Evolutionary conservation across 2,888 invertebrate species (phyloP), one percentile per base, ranked within the genome.

Genomic region (Leucoptera coffeella): DNA sequence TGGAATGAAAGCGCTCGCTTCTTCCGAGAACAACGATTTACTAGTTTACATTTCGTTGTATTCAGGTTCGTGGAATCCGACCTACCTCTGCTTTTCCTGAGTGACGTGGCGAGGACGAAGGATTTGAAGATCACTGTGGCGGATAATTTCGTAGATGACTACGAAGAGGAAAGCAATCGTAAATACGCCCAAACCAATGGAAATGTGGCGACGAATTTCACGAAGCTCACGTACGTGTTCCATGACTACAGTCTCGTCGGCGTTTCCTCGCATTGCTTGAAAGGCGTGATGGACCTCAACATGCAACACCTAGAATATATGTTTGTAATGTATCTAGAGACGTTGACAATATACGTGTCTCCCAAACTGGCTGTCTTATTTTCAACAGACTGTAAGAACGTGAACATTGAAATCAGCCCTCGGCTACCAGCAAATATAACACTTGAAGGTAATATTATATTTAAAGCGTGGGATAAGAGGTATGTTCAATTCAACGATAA

Each of bases 391-490:
- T 46, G 47, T 23, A 37, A 37, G 19, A 40, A 45, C 30, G 33
- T 49, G 7, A 30, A 35, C 23, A 33, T 50, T 2, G 35, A 41
- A 30, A 32, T 47, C 1, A 32, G 31, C 20, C 25, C 32, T 8
- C 28, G 15, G 15, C 31, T 50, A 12, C 47, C 50, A 3, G 24
- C 32, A 14, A 39, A 40, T 25, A 45, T 50, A 12, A 40, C 43
- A 38, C 22, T 50, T 4, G 43, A 45, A 23, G 44, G 49, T 1
- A 47, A 50, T 27, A 46, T 49, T 4, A 29, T 49, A 12, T 50
- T 50, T 27, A 46, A 41, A 30, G 47, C 49, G 22, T 50, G 50
- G 50, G 43, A 42, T 23, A 50, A 43, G 25, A 17, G 28, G 1
- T 35, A 31, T 3, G 46, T 37, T 2, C 30, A n/a, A 2, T 50